phyloP scores from a whole-genome alignment of 2,797 vertebrate species.

The Geotrypetes seraphini region DNA sequence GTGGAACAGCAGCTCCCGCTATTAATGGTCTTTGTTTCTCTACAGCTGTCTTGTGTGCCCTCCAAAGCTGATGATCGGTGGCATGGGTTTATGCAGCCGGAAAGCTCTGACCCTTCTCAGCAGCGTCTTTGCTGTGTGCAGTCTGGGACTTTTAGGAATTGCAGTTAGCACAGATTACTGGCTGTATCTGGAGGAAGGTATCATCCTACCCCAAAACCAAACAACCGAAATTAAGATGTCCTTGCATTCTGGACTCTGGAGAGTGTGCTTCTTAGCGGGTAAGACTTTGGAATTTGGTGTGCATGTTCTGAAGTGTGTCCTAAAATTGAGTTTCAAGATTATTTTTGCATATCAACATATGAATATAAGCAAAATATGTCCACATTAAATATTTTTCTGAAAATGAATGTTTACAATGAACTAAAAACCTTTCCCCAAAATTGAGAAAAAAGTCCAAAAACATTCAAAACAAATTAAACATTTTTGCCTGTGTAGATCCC shows the following conservation, averaged over 20 bases:
- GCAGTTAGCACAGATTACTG: slow-evolving; percentile 95
- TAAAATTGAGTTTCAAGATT: no score
- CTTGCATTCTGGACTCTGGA: slow-evolving; percentile 89
- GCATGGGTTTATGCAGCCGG: slow-evolving; percentile 84
- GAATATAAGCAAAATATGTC: no score
- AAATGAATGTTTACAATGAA: no score
- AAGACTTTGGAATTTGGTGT: no score
- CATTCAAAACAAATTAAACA: no score
- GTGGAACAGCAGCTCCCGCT: no score
- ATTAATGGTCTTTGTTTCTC: not conserved
- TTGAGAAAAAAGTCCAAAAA: no score
- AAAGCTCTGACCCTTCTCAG: slow-evolving; percentile 89
- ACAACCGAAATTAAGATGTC: slow-evolving; percentile 79
- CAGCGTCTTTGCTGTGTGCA: slow-evolving; percentile 85
- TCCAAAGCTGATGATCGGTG: slow-evolving; percentile 50
- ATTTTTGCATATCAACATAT: no score
- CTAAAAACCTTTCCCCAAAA: no score
- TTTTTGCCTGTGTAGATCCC: no score
- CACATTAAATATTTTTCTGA: no score
- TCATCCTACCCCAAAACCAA: slow-evolving; percentile 87
- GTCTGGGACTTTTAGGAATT: slow-evolving; percentile 83
- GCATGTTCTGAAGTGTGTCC: no score
- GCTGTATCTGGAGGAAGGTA: slow-evolving; percentile 91
- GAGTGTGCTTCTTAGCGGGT: slow-evolving; percentile 91
- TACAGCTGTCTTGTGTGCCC: slow-evolving; percentile 6